Evolutionary conservation across 2,888 invertebrate species (phyloP), one percentile per base, ranked within the genome.

Genomic region (Ophion ventricosus): DNA sequence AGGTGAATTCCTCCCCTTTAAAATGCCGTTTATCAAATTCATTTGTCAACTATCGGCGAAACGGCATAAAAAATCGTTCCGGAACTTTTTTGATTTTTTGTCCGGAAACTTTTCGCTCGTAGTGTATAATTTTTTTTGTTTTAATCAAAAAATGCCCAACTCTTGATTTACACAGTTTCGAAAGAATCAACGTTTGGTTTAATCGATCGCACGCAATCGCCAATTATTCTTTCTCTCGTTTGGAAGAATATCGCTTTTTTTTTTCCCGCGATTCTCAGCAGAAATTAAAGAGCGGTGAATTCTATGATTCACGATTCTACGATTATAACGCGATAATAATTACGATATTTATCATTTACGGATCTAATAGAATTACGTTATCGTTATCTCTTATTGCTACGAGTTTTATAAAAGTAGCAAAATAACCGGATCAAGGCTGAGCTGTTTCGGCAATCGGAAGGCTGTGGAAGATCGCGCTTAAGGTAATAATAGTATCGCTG

Each of bases 331-430:
- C 83, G 80, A 67, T n/a, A 72, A 80, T 63, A 75, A 56, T 59
- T 85, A 75, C 70, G 72, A 80, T 61, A 64, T 77, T 74, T 25
- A 26, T 64, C 49, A 29, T 75, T 80, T 49, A 64, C 64, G 66
- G 49, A 67, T 63, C n/a, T n/a, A n/a, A 54, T 35, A 35, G 35
- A 5, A 5, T 35, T 35, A 73, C 57, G 70, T 76, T 80, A 73
- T 82, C 72, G 67, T 80, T 75, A 64, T 86, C 66, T 80, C 83
- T 87, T 86, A 87, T 88, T 83, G 72, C 86, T 87, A 87, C 84
- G 69, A 85, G 17, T 76, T 83, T 69, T 93, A 93, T 92, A 93
- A 93, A 93, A 93, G 92, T 93, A 93, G 92, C 92, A 93, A 93
- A 93, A 92, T 92, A 93, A 92, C 87, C 90, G 89, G 91, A 91